A percentile compares a stretch with the other conserved stretches of the same genome.
phyloP scores from a whole-genome alignment of 2,113 vertebrate genomes.

The Aldabrachelys gigantea region DNA sequence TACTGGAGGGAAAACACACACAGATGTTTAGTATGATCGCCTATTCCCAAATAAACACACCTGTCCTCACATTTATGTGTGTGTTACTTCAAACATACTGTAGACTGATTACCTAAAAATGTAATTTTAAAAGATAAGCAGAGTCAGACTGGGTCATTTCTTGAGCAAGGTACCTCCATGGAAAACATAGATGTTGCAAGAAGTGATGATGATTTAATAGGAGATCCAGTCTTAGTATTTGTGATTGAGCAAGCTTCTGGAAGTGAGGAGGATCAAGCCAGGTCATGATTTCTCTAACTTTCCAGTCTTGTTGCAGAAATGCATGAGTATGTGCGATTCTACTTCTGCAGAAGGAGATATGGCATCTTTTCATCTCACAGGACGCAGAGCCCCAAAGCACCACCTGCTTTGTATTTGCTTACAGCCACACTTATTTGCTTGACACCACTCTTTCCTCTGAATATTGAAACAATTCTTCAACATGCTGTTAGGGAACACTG shows the following conservation, averaged over 20 bases:
- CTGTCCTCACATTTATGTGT: too few species aligned
- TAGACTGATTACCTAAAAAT: not conserved
- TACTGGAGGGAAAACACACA: not conserved
- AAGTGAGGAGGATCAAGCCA: not conserved
- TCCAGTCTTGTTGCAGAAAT: not conserved
- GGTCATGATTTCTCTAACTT: not conserved
- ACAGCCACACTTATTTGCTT: not conserved
- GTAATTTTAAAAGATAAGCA: not conserved
- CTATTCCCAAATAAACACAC: not conserved
- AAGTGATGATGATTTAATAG: accelerated
- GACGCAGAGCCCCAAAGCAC: not conserved
- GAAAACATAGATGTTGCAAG: not conserved
- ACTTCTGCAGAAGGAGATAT: accelerated
- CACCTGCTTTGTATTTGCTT: not conserved
- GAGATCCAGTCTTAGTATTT: not conserved
- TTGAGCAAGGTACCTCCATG: accelerated
- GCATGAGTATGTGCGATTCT: accelerated
- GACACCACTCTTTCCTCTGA: not conserved
- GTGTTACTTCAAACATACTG: not conserved
- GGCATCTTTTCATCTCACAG: accelerated
- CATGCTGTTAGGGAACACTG: not conserved
- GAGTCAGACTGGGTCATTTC: not conserved
- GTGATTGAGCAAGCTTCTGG: not conserved
- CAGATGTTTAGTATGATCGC: not conserved
- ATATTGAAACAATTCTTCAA: not conserved